Conservation (phyloP, 2,113 vertebrate genomes). For the Sinocyclocheilus anshuiensis region DNA sequence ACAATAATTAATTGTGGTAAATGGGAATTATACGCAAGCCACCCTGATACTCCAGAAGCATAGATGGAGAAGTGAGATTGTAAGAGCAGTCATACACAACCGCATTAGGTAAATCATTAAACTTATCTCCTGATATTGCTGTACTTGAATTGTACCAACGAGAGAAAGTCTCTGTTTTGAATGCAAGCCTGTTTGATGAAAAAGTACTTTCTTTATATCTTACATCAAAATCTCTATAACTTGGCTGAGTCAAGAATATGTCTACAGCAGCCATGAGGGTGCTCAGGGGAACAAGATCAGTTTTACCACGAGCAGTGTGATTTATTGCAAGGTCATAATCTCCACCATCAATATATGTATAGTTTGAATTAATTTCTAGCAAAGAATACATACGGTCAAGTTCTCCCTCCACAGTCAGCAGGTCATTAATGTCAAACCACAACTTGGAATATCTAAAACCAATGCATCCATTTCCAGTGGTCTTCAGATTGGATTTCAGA, state of each 20-base stretch:
- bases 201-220: conserved; percentile 67
- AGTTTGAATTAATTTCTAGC: conserved; percentile 78
- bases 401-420: conserved; percentile 79
- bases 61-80: conserved; percentile 74
- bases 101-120: conserved; percentile 61
- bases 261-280: conserved; percentile 75
- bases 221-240: conserved; percentile 70
- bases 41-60: conserved; percentile 81
- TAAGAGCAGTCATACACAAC: conserved; percentile 78
- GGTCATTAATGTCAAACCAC: conserved; percentile 77
- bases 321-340: conserved; percentile 67
- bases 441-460: conserved; percentile 63
- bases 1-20: background rate
- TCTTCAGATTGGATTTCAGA: conserved; percentile 76
- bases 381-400: conserved; percentile 74
- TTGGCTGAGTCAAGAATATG: conserved; percentile 77
- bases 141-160: conserved; percentile 82
- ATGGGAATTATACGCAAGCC: fast-evolving
- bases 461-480: conserved; percentile 73
- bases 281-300: conserved; percentile 76
- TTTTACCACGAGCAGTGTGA: conserved; percentile 75
- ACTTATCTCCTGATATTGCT: conserved; percentile 68
- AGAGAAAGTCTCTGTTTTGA: conserved; percentile 72
- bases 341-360: conserved; percentile 60
- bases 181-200: conserved; percentile 74